A percentile compares a stretch with the other conserved stretches of the same genome.
Evolutionary conservation across 2,113 vertebrate genomes (phyloP).

Genomic region (Lycaon pictus): DNA sequence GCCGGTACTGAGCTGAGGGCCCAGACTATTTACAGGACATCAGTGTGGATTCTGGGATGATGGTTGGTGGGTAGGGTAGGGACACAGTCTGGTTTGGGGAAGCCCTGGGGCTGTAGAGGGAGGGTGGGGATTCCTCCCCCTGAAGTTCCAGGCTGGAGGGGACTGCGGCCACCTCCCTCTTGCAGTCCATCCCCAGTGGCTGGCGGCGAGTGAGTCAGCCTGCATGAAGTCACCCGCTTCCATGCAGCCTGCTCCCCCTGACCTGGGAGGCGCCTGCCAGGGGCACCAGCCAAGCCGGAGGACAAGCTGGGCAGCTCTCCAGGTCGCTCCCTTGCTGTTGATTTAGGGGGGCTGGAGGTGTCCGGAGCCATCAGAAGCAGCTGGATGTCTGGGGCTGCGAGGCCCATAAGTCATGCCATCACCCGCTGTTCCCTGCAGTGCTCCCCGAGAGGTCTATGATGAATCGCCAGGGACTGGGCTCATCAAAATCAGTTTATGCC

Average conservation of each 20-base stretch:
- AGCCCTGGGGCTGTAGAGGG: not conserved
- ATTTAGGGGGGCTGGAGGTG: conserved; percentile 79
- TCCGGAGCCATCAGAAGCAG: conserved; percentile 75
- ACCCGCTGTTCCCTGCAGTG: not conserved
- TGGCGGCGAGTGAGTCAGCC: conserved; percentile 75
- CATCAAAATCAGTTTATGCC: conserved; percentile 80
- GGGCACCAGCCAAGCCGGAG: conserved; percentile 72
- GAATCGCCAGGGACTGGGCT: conserved; percentile 69
- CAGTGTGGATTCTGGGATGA: not conserved
- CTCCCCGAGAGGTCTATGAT: conserved; percentile 44
- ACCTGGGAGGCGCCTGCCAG: conserved; percentile 81
- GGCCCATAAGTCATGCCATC: conserved; percentile 61
- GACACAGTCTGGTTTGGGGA: not conserved
- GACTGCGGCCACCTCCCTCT: not conserved
- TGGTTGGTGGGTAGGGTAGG: not conserved
- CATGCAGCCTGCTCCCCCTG: conserved; percentile 72
- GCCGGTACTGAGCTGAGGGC: not conserved
- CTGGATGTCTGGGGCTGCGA: conserved; percentile 62
- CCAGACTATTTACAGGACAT: not conserved
- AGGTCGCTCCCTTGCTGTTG: conserved; percentile 68
- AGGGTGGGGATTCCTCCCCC: not conserved
- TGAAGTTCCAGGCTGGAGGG: not conserved
- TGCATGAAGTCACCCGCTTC: conserved; percentile 78
- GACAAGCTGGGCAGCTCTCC: conserved; percentile 74
- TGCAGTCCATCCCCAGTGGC: not conserved